Evolutionary conservation across 2,888 invertebrate species (phyloP).

Genomic region (Invenusta paracnida): DNA sequence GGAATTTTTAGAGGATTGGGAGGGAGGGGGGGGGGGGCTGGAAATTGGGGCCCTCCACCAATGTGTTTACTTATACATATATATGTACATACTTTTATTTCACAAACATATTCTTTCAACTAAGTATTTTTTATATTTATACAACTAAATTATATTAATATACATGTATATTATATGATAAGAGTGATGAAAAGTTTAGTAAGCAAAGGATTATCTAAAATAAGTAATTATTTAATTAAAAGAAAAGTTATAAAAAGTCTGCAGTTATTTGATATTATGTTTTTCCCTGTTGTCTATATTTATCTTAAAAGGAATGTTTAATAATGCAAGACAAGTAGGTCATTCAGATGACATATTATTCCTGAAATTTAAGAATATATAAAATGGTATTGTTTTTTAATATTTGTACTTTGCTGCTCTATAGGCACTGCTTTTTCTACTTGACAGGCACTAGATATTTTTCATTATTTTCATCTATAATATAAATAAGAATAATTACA

Average conservation of each 20-base stretch:
- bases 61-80: background rate
- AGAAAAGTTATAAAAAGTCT: background rate
- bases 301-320: background rate
- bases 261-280: background rate
- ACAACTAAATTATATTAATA: background rate
- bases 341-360: background rate
- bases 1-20: no score
- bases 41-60: background rate
- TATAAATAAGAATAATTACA: no score
- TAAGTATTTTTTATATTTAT: background rate
- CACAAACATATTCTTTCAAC: background rate
- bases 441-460: no score
- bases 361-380: background rate
- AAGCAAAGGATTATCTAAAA: background rate
- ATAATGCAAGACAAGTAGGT: background rate
- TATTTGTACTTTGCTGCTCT: no score
- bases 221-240: background rate
- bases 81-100: background rate
- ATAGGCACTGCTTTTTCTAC: no score
- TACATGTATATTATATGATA: background rate
- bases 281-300: no score
- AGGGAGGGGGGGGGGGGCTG: no score
- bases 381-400: background rate
- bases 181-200: background rate
- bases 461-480: no score